phyloP scores from a whole-genome alignment of 2,113 vertebrate species.

The Oenanthe oenanthe region DNA sequence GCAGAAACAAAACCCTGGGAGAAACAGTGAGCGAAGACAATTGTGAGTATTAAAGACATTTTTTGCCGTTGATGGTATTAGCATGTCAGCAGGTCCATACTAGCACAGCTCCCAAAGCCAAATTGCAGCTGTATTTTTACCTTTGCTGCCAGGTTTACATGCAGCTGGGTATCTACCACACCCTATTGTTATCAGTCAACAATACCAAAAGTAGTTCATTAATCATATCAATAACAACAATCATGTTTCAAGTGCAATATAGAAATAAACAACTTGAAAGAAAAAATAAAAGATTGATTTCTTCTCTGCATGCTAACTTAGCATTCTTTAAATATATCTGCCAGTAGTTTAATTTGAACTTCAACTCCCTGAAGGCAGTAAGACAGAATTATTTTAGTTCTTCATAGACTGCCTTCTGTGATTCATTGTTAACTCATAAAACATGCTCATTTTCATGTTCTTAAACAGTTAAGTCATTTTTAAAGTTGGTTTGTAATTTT shows the following conservation, averaged over 20 bases:
- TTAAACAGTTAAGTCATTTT: slow-evolving; percentile 74
- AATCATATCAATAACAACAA: slow-evolving; percentile 65
- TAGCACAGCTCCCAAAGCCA: slow-evolving; percentile 75
- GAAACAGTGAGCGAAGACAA: slow-evolving; percentile 5
- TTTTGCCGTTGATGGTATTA: slow-evolving; percentile 66
- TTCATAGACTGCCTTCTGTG: slow-evolving; percentile 76
- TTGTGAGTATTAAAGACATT: slow-evolving; percentile 46
- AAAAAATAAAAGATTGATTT: slow-evolving; percentile 41
- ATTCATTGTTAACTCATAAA: slow-evolving; percentile 81
- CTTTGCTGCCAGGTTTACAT: slow-evolving; percentile 72
- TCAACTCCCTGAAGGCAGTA: slow-evolving; percentile 77
- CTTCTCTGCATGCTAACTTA: slow-evolving; percentile 65
- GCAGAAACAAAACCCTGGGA: background rate
- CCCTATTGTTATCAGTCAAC: slow-evolving; percentile 78
- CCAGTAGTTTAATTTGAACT: slow-evolving; percentile 79
- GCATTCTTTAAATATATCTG: slow-evolving; percentile 75
- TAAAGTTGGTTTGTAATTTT: slow-evolving; percentile 63
- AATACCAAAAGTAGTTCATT: slow-evolving; percentile 37
- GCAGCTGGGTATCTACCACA: slow-evolving; percentile 85
- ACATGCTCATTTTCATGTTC: slow-evolving; percentile 68
- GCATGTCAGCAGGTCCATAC: slow-evolving; percentile 79
- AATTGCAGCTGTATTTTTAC: slow-evolving; percentile 80
- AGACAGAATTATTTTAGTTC: slow-evolving; percentile 77
- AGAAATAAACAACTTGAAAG: slow-evolving; percentile 60
- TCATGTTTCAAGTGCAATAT: slow-evolving; percentile 65